A percentile compares a stretch with the other conserved stretches of the same genome.
phyloP scores from a whole-genome alignment of 2,797 vertebrate species.

The Ctenosaura bakeri region DNA sequence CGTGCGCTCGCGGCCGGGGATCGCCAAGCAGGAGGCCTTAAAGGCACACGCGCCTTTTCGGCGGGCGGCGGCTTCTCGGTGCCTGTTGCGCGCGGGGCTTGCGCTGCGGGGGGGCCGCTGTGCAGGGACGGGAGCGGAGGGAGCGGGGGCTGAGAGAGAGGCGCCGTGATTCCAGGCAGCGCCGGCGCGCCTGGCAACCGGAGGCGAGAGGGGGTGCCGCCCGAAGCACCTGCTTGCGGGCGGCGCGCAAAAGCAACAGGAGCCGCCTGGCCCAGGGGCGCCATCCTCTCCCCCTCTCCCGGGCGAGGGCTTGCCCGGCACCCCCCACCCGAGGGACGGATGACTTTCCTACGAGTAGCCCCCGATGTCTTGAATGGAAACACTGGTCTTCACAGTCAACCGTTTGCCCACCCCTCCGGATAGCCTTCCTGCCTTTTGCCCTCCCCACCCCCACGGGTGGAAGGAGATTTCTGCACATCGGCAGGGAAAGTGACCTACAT shows the following conservation, averaged over 20 bases:
- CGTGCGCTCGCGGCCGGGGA: neutral
- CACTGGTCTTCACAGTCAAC: neutral
- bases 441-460: neutral
- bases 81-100: too few species aligned
- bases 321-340: neutral
- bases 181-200: neutral
- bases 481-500: too few species aligned
- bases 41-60: too few species aligned
- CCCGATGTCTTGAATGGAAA: too few species aligned
- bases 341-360: neutral
- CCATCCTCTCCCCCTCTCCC: too few species aligned
- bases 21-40: neutral
- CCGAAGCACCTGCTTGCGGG: neutral
- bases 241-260: too few species aligned
- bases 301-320: too few species aligned
- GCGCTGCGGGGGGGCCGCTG: too few species aligned
- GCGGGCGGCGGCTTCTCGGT: too few species aligned
- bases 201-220: neutral
- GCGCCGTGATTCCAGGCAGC: conserved; percentile 3
- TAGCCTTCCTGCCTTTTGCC: neutral
- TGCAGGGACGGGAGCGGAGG: too few species aligned
- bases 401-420: too few species aligned
- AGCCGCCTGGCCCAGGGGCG: neutral
- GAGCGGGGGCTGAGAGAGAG: neutral
- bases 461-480: neutral